Evolutionary conservation across 2,797 vertebrate genomes (phyloP).

Genomic region (Tangara arthus): DNA sequence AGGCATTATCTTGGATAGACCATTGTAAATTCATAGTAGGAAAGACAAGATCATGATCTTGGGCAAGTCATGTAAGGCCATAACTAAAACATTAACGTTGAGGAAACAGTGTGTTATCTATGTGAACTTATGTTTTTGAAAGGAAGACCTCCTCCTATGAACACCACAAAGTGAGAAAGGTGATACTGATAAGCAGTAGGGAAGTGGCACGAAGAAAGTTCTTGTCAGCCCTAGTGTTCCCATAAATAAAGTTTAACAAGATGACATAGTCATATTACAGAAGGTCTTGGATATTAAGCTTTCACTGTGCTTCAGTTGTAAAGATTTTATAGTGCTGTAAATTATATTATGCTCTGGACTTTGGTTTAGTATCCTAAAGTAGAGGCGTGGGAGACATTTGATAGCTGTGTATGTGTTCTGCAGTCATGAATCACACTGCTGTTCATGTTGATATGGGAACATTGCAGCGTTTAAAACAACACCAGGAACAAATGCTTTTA

Average conservation of each 20-base stretch:
- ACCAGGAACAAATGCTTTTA: constrained; percentile 34
- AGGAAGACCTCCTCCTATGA: constrained; percentile 35
- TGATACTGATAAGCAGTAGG: constrained; percentile 58
- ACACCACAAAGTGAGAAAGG: constrained; percentile 41
- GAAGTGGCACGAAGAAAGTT: constrained; percentile 34
- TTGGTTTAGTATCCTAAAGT: constrained; percentile 73
- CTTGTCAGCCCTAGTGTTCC: constrained; percentile 57
- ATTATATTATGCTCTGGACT: constrained; percentile 79
- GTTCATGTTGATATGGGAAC: constrained; percentile 50
- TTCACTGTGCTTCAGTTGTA: constrained; percentile 75
- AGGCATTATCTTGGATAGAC: neutral
- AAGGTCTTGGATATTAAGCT: constrained; percentile 73
- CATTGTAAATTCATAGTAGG: neutral
- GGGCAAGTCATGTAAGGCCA: neutral
- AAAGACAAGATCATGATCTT: neutral
- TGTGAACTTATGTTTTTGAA: constrained; percentile 32
- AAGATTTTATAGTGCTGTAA: constrained; percentile 81
- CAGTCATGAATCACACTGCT: constrained; percentile 54
- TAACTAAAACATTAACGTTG: neutral
- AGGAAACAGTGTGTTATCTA: neutral
- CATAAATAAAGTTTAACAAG: constrained; percentile 83
- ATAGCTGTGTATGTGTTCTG: constrained; percentile 56
- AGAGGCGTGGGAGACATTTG: constrained; percentile 51
- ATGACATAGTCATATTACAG: constrained; percentile 77
- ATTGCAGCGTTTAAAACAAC: constrained; percentile 42